These are phyloP conservation scores for Rhizoglyphus robini DNA, from an alignment of 1,140 invertebrate genomes.

Conservation along the genomic window DNA sequence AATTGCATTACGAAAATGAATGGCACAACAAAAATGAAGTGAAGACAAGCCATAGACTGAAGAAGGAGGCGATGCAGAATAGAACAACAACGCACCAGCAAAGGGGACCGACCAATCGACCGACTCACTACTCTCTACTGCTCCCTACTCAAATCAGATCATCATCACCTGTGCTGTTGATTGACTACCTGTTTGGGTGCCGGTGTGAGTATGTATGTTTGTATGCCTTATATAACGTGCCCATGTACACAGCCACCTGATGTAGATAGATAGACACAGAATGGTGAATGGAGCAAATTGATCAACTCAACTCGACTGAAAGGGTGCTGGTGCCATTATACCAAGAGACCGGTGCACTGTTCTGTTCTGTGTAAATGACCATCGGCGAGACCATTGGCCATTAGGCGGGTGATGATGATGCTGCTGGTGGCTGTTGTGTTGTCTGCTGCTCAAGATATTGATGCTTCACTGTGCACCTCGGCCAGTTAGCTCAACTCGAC, in stretches of 20 bases:
- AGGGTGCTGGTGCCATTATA: too few relatives aligned
- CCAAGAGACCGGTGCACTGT: too few relatives aligned
- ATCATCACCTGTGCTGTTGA: too few relatives aligned
- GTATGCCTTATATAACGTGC: too few relatives aligned
- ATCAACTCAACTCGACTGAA: not conserved
- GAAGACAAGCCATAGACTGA: not conserved
- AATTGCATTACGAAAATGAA: not conserved
- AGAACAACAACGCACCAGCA: too few relatives aligned
- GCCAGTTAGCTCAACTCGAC: too few relatives aligned
- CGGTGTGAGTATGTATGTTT: too few relatives aligned
- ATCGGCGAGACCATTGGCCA: not conserved
- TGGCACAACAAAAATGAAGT: not conserved
- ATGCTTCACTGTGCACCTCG: not conserved
- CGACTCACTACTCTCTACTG: too few relatives aligned
- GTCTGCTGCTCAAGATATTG: not conserved
- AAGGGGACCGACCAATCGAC: too few relatives aligned
- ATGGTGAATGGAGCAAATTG: not conserved
- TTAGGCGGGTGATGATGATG: not conserved
- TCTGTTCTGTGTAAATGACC: not conserved
- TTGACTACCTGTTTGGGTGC: too few relatives aligned
- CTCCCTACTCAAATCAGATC: too few relatives aligned
- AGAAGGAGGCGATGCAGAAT: not conserved
- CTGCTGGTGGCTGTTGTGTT: too few relatives aligned
- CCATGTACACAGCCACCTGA: not conserved
- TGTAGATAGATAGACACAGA: slow-evolving; percentile 7